Conservation (phyloP, 1,140 invertebrate species). For the Drosophila suzukii region DNA sequence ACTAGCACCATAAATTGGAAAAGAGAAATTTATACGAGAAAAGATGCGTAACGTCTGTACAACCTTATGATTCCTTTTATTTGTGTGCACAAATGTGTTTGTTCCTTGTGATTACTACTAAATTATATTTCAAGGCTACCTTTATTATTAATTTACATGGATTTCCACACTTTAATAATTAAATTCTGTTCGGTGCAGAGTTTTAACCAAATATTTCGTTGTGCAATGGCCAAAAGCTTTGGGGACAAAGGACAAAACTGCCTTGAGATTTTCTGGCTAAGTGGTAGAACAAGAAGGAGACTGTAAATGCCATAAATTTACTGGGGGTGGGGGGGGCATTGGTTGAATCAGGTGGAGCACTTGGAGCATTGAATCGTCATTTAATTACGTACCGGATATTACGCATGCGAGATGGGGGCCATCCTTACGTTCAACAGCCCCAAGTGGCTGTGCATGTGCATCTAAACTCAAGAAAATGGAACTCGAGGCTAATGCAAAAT, state of each 20-base stretch:
- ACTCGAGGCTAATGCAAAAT: conserved; percentile 51
- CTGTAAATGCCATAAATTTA: not conserved
- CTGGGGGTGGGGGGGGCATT: not conserved
- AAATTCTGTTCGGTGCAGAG: not conserved
- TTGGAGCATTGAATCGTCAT: conserved; percentile 5
- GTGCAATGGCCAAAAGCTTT: not conserved
- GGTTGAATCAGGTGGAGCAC: not conserved
- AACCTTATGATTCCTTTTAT: too few relatives aligned
- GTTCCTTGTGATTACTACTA: too few relatives aligned
- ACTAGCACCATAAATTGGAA: not conserved
- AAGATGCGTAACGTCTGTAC: not conserved
- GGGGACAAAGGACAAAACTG: not conserved
- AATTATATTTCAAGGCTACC: too few relatives aligned
- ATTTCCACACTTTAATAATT: too few relatives aligned
- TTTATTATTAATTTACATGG: too few relatives aligned
- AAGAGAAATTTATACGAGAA: not conserved
- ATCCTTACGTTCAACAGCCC: not conserved
- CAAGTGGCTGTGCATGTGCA: not conserved
- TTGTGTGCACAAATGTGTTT: too few relatives aligned
- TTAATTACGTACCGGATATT: conserved; percentile 51
- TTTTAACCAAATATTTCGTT: conserved; percentile 1
- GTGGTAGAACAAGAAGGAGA: conserved; percentile 1
- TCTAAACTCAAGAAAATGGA: conserved; percentile 12
- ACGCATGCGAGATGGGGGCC: conserved; percentile 16
- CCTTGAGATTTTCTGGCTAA: not conserved